phyloP scores from a whole-genome alignment of 2,888 invertebrate species.

The Omphaloscelis lunosa region DNA sequence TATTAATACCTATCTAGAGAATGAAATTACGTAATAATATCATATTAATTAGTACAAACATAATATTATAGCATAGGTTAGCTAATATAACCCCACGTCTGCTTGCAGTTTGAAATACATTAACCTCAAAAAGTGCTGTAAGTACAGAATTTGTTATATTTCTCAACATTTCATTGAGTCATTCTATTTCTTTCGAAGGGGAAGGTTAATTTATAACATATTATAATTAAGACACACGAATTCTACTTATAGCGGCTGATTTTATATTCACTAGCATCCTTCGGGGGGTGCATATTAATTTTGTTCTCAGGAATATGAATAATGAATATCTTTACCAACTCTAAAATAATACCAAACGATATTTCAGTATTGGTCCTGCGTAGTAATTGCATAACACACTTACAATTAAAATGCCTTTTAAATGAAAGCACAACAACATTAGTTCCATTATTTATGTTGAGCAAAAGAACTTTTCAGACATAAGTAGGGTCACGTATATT shows the following conservation, averaged over 20 bases:
- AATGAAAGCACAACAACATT: not conserved
- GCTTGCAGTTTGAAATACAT: not conserved
- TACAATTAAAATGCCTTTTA: not conserved
- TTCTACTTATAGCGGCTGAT: no score
- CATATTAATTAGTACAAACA: not conserved
- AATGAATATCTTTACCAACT: not conserved
- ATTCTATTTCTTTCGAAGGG: not conserved
- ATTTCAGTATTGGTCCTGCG: not conserved
- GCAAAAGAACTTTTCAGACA: no score
- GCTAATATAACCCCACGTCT: not conserved
- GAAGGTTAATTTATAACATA: not conserved
- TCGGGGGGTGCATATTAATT: not conserved
- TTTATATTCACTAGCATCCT: not conserved
- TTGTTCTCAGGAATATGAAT: not conserved
- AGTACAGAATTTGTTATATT: not conserved
- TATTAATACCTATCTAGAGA: not conserved
- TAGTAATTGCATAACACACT: not conserved
- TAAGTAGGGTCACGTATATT: no score
- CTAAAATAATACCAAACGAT: not conserved
- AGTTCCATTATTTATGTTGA: not conserved
- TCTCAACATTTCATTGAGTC: not conserved
- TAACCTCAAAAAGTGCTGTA: not conserved
- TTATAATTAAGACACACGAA: conserved; percentile 1
- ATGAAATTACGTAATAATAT: not conserved
- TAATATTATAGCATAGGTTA: not conserved